Evolutionary conservation across 1,140 invertebrate species (phyloP), one percentile per base, ranked within the genome.

Genomic region (Lepidotrigona ventralis): DNA sequence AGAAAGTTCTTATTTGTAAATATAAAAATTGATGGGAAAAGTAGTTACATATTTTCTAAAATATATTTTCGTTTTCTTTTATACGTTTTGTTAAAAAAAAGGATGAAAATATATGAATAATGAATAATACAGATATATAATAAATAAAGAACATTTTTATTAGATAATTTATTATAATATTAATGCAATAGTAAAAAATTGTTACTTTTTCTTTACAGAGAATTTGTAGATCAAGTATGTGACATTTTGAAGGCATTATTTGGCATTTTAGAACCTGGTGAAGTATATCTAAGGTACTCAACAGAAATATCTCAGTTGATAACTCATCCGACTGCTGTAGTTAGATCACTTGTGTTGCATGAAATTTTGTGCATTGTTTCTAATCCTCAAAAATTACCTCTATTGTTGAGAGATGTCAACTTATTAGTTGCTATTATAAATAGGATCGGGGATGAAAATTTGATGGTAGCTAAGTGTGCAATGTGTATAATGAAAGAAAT

Each of bases 381-480:
- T 9, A 81, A 92, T 76, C 85, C 92, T 26, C 71, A 85, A 29
- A 90, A 90, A 64, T 69, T 94, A 46, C 85, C 94, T 19, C 87
- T 93, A 11, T 84, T 96, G 17, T 91, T 95, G 63, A 90, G 93
- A 76, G 94, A 96, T 90, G 90, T 93, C 70, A 93, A 95, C 89
- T 90, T 97, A 51, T 92, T 96, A 84, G 93, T 94, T 9, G 94
- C 93, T 39, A 90, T 95, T 11, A 92, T 95, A 53, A 94, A 95
- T 58, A 95, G 95, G 91, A 92, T 97, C 3, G 92, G 92, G 11
- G 95, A 96, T 85, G 92, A 95, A 12, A 94, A 96, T 90, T 87
- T 96, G 60, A 92, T 92, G 15, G 95, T 97, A n/a, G 95, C 95
- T 4, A 94, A 95, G 76, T 93, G 93, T 86, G 95, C 96, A 5